phyloP scores from a whole-genome alignment of 1,140 invertebrate genomes.

The Ladona fulva region DNA sequence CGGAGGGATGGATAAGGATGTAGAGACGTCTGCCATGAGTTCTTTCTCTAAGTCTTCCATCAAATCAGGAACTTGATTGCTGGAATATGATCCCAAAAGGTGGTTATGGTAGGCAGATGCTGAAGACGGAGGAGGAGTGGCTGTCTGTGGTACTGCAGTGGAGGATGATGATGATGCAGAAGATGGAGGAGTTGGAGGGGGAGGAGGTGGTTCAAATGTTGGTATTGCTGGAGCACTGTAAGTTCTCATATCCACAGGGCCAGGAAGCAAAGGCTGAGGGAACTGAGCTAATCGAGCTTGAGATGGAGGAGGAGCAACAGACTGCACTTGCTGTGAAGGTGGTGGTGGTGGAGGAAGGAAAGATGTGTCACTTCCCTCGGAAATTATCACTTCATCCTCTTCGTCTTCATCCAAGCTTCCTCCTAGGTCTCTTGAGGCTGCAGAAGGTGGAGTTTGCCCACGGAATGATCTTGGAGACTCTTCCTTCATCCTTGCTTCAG shows the following conservation, averaged over 20 bases:
- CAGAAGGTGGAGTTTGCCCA: conserved; percentile 26
- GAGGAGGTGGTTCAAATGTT: conserved; percentile 13
- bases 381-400: background rate
- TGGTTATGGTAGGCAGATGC: conserved; percentile 47
- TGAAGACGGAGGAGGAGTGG: background rate
- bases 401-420: conserved; percentile 25
- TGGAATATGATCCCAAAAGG: conserved; percentile 53
- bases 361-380: conserved; percentile 9
- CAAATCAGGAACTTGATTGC: conserved; percentile 53
- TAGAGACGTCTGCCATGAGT: conserved; percentile 29
- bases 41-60: conserved; percentile 72
- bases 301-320: background rate
- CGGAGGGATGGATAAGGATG: background rate
- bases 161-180: background rate
- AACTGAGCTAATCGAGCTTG: conserved; percentile 30
- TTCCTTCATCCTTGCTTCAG: background rate
- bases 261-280: conserved; percentile 60
- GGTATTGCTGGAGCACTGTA: conserved; percentile 43
- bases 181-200: conserved; percentile 19
- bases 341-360: conserved; percentile 17
- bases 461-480: background rate
- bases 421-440: conserved; percentile 23
- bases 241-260: conserved; percentile 78
- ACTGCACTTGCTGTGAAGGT: background rate
- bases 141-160: background rate